Percentiles rank a stretch among this genome's conserved stretches.
These are phyloP conservation scores for Aphelenchoides bicaudatus DNA, from an alignment of 2,888 invertebrate genomes.

Conservation along the genomic window DNA sequence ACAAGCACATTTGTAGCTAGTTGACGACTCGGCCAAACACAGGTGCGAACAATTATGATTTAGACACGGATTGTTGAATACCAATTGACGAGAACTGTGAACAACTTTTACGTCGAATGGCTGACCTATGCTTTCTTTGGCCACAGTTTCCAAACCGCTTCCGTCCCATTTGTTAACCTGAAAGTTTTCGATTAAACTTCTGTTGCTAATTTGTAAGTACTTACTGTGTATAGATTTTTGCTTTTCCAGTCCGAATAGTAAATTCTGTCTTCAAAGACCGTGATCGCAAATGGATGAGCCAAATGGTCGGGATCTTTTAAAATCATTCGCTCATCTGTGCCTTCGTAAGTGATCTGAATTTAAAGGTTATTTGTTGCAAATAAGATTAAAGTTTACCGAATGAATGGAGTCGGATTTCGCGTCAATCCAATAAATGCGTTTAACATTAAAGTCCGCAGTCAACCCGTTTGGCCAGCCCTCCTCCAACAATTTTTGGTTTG, in stretches of 20 bases:
- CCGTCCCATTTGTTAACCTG: conserved; percentile 81
- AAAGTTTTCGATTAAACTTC: conserved; percentile 23
- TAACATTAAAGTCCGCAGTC: conserved; percentile 73
- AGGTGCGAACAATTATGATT: conserved; percentile 75
- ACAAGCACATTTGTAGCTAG: conserved; percentile 73
- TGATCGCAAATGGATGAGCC: conserved; percentile 83
- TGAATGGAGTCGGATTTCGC: conserved; percentile 74
- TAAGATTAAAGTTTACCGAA: no score
- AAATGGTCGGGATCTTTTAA: conserved; percentile 70
- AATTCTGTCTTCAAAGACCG: conserved; percentile 78
- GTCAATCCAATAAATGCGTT: conserved; percentile 64
- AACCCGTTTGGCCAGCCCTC: conserved; percentile 69
- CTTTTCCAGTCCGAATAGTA: conserved; percentile 93
- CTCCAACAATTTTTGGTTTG: conserved; percentile 48
- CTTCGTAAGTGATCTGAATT: conserved; percentile 76
- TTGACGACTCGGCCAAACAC: conserved; percentile 72
- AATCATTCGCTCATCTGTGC: conserved; percentile 71
- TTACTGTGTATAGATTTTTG: conserved; percentile 73
- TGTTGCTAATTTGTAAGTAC: conserved; percentile 17
- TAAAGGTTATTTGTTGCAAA: no score
- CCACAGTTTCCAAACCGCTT: conserved; percentile 70
- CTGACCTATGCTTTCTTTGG: conserved; percentile 79
- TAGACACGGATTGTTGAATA: conserved; percentile 42
- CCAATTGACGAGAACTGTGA: conserved; percentile 74
- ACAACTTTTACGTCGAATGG: conserved; percentile 84